These are phyloP conservation scores for Pantherophis alleghaniensis DNA, from an alignment of 2,797 vertebrate species.

Conservation along the genomic window DNA sequence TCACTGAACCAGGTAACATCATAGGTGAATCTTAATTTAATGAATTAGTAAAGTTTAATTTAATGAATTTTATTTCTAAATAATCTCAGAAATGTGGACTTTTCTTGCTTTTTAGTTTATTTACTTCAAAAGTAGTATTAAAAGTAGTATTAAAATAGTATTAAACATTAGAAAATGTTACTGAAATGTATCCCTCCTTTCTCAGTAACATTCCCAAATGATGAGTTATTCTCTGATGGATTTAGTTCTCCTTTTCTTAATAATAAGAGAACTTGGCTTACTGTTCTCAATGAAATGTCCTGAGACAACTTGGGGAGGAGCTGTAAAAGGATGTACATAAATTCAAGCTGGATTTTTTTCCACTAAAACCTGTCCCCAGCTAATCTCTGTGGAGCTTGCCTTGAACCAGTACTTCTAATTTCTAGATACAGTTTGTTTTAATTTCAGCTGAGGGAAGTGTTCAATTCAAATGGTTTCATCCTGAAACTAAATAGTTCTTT, in stretches of 20 bases:
- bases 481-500: not conserved
- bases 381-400: not conserved
- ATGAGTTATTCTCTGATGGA: conserved; percentile 62
- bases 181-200: conserved; percentile 51
- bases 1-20: not conserved
- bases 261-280: conserved; percentile 10
- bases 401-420: not conserved
- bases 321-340: not conserved
- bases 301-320: not conserved
- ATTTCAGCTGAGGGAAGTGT: not conserved
- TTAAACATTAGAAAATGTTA: conserved; percentile 49
- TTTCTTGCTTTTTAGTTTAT: conserved; percentile 47
- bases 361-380: not conserved
- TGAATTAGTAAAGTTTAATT: not conserved
- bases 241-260: conserved; percentile 28
- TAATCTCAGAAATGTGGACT: conserved; percentile 44
- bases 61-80: conserved; percentile 45
- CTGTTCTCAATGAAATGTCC: conserved; percentile 15
- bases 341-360: fast-evolving
- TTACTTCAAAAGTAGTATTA: conserved; percentile 64
- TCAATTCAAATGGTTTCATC: not conserved
- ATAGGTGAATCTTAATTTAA: not conserved
- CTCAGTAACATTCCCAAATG: conserved; percentile 57
- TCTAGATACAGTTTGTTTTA: not conserved
- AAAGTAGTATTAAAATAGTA: conserved; percentile 27